A percentile compares a stretch with the other conserved stretches of the same genome.
Evolutionary conservation across 1,140 invertebrate species (phyloP).

Genomic region (Nasonia vitripennis): DNA sequence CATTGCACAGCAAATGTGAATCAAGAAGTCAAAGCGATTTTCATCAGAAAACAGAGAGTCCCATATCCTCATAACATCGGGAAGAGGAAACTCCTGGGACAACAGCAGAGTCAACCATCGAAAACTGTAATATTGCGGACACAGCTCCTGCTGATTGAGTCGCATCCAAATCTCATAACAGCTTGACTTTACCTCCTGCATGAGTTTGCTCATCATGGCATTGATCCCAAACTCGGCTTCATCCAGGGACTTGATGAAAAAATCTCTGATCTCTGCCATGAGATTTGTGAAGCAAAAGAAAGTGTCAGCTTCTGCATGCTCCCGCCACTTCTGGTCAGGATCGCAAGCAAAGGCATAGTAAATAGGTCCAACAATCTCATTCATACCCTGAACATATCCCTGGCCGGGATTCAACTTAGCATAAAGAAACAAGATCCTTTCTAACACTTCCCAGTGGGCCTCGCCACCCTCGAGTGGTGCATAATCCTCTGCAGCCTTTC

Average conservation of each 20-base stretch:
- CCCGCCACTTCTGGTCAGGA: slow-evolving; percentile 87
- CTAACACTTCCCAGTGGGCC: slow-evolving; percentile 97
- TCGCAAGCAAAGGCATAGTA: slow-evolving; percentile 98
- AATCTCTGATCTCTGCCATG: slow-evolving; percentile 97
- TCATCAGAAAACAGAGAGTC: slow-evolving; percentile 95
- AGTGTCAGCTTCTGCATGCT: slow-evolving; percentile 95
- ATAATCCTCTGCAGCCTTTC: slow-evolving; percentile 86
- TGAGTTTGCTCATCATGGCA: slow-evolving; percentile 88
- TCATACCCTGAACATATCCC: slow-evolving; percentile 99
- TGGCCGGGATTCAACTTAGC: slow-evolving; percentile 98
- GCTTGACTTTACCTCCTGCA: slow-evolving; percentile 83
- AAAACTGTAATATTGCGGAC: slow-evolving; percentile 83
- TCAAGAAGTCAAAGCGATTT: slow-evolving; percentile 91
- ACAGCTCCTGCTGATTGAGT: slow-evolving; percentile 87
- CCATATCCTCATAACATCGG: slow-evolving; percentile 97
- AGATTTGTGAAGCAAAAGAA: slow-evolving; percentile 99
- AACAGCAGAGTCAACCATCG: slow-evolving; percentile 97
- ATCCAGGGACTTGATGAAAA: slow-evolving; percentile 97
- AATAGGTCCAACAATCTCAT: slow-evolving; percentile 98
- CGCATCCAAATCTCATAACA: slow-evolving; percentile 87
- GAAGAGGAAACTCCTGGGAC: slow-evolving; percentile 97
- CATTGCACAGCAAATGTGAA: slow-evolving; percentile 96
- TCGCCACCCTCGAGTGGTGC: slow-evolving; percentile 89
- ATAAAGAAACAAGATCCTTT: slow-evolving; percentile 97
- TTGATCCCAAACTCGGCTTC: slow-evolving; percentile 93